Percentiles rank a stretch among this genome's conserved stretches.
These are phyloP conservation scores for Caerostris extrusa DNA, from an alignment of 1,140 invertebrate genomes.

Conservation along the genomic window DNA sequence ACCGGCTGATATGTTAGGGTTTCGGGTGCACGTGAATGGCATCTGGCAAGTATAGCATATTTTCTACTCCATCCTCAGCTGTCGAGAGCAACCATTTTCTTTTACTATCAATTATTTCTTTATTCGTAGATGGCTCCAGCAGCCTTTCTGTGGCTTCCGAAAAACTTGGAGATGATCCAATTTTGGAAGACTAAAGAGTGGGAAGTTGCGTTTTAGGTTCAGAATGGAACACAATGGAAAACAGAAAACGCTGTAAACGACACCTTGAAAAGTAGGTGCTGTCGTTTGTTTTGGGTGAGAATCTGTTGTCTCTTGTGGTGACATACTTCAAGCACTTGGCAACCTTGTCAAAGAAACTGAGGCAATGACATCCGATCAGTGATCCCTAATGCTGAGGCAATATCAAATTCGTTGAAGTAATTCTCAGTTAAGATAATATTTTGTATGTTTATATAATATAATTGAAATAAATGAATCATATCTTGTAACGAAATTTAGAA, in stretches of 20 bases:
- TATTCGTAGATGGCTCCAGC: slow-evolving; percentile 24
- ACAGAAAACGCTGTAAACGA: slow-evolving; percentile 41
- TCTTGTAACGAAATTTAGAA: too few species aligned
- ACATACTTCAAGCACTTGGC: neutral
- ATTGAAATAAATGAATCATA: too few species aligned
- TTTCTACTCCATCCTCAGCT: slow-evolving; percentile 45
- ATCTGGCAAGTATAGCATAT: slow-evolving; percentile 51
- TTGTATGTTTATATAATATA: too few species aligned
- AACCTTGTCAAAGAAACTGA: neutral
- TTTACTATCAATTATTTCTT: slow-evolving; percentile 56
- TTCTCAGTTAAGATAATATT: too few species aligned
- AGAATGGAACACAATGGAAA: slow-evolving; percentile 48
- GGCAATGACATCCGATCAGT: neutral
- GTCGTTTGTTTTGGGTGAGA: slow-evolving; percentile 39
- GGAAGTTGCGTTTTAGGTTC: neutral
- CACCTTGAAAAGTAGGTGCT: slow-evolving; percentile 42
- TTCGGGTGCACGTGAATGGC: slow-evolving; percentile 14
- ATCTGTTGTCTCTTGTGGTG: slow-evolving; percentile 15
- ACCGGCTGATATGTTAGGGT: slow-evolving; percentile 36
- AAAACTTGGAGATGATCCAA: slow-evolving; percentile 59
- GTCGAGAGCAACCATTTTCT: slow-evolving; percentile 1
- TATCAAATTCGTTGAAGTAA: too few species aligned
- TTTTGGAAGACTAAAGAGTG: neutral
- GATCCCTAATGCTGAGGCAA: neutral
- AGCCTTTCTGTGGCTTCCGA: slow-evolving; percentile 53